phyloP scores from a whole-genome alignment of 2,888 invertebrate species.

The Junonia oenone region DNA sequence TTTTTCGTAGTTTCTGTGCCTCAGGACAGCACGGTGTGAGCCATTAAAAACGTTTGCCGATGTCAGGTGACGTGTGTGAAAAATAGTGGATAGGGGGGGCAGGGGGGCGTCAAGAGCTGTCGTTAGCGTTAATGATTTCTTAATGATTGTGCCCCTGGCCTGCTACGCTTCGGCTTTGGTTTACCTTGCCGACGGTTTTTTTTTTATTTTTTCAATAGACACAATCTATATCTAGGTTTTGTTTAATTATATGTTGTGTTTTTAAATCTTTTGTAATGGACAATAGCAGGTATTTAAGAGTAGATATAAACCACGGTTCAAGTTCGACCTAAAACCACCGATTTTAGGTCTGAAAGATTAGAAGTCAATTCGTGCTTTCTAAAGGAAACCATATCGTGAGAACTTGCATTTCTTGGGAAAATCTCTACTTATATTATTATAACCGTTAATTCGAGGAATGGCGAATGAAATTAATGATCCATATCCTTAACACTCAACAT shows the following conservation, averaged over 20 bases:
- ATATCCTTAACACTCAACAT: too few relatives aligned
- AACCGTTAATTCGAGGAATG: too few relatives aligned
- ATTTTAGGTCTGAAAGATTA: too few relatives aligned
- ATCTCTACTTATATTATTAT: too few relatives aligned
- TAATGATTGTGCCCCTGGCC: slow-evolving; percentile 50
- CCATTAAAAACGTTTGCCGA: slow-evolving; percentile 22
- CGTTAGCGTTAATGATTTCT: slow-evolving; percentile 55
- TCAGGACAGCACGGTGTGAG: slow-evolving; percentile 14
- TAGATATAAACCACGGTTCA: too few relatives aligned
- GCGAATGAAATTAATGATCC: too few relatives aligned
- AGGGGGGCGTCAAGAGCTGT: slow-evolving; percentile 39
- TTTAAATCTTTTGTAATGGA: background rate
- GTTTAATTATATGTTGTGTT: background rate
- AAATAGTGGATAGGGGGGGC: slow-evolving; percentile 24
- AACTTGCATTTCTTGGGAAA: too few relatives aligned
- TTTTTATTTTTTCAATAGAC: slow-evolving; percentile 10
- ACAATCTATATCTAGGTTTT: slow-evolving; percentile 1
- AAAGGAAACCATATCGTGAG: too few relatives aligned
- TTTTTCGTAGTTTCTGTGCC: slow-evolving; percentile 6
- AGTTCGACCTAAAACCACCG: too few relatives aligned
- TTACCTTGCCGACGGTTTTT: slow-evolving; percentile 8
- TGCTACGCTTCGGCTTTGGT: slow-evolving; percentile 24
- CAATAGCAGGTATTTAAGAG: too few relatives aligned
- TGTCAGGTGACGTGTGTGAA: slow-evolving; percentile 25
- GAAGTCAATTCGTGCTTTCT: too few relatives aligned